These are phyloP conservation scores for Euglossa dilemma DNA, from an alignment of 1,140 invertebrate species.

Conservation along the genomic window DNA sequence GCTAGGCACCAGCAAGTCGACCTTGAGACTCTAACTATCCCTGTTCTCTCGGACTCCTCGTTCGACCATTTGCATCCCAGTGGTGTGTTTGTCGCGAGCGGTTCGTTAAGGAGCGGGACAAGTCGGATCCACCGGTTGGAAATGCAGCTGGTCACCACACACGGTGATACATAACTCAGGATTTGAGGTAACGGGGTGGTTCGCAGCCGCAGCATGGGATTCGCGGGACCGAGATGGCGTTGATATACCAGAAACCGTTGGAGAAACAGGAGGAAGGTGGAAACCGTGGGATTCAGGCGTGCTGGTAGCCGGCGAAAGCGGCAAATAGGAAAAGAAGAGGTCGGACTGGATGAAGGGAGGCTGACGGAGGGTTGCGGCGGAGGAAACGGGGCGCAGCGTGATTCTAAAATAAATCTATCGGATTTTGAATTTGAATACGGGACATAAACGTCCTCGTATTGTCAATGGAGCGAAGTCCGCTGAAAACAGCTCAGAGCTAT, in stretches of 20 bases:
- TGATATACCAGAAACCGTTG: not conserved
- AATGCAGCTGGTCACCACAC: conserved; percentile 65
- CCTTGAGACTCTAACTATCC: too few species aligned
- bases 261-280: not conserved
- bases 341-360: not conserved
- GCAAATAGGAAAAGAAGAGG: conserved; percentile 34
- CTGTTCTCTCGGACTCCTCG: too few species aligned
- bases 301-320: conserved; percentile 35
- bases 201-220: conserved; percentile 59
- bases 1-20: too few species aligned
- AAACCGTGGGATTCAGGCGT: not conserved
- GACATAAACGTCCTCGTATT: too few species aligned
- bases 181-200: conserved; percentile 66
- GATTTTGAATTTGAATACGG: conserved; percentile 43
- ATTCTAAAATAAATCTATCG: conserved; percentile 46
- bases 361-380: not conserved
- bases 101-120: conserved; percentile 22
- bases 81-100: not conserved
- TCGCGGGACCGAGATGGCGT: conserved; percentile 1
- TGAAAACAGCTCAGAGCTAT: too few species aligned
- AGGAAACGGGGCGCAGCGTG: not conserved
- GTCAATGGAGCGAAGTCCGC: too few species aligned
- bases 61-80: not conserved
- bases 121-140: conserved; percentile 53
- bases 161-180: conserved; percentile 66